These are phyloP conservation scores for Zaprionus bogoriensis DNA, from an alignment of 2,888 invertebrate genomes.

Conservation along the genomic window DNA sequence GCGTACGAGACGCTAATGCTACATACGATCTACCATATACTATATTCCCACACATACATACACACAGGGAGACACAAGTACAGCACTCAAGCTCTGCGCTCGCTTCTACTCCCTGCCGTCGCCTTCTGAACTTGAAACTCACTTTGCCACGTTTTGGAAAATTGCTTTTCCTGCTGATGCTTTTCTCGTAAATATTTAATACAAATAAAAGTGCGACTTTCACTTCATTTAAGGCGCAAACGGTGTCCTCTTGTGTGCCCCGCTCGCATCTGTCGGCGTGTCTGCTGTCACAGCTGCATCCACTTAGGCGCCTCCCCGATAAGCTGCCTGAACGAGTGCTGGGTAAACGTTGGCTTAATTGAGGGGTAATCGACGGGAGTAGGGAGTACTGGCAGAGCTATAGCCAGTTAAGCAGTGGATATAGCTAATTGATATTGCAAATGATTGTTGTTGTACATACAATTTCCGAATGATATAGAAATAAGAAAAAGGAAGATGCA, in stretches of 20 bases:
- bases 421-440: too few species aligned
- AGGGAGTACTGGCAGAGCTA: too few species aligned
- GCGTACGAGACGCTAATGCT: conserved; percentile 56
- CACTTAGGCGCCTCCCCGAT: not conserved
- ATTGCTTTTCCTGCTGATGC: conserved; percentile 48
- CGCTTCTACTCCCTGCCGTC: not conserved
- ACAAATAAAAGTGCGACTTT: conserved; percentile 70
- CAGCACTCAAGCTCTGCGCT: conserved; percentile 20
- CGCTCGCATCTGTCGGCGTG: not conserved
- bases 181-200: conserved; percentile 66
- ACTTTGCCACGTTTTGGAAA: conserved; percentile 50
- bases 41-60: not conserved
- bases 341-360: too few species aligned
- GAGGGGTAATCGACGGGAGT: too few species aligned
- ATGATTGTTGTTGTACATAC: too few species aligned
- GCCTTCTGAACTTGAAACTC: conserved; percentile 51
- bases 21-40: not conserved
- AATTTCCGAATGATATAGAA: too few species aligned
- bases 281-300: too few species aligned
- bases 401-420: too few species aligned
- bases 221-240: conserved; percentile 63
- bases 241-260: conserved; percentile 34
- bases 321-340: not conserved
- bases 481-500: too few species aligned
- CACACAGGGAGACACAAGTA: conserved; percentile 30